Percentiles rank a stretch among this genome's conserved stretches.
Conservation (phyloP, 2,113 vertebrate genomes). For the Corythaixoides concolor region DNA sequence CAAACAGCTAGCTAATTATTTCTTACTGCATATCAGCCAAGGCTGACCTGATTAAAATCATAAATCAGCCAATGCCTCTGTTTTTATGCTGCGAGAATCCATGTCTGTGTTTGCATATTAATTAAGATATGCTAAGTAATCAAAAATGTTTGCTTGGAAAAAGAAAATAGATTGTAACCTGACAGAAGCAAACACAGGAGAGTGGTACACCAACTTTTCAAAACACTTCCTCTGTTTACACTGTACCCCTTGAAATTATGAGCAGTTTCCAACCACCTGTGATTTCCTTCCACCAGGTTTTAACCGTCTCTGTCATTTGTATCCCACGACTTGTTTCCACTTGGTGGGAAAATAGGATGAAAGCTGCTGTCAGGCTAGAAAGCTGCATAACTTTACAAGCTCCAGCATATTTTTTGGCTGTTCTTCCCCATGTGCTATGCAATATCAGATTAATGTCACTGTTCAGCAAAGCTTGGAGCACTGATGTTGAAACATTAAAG, state of each 20-base stretch:
- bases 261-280: not conserved
- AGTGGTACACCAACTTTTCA: not conserved
- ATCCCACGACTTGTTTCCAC: not conserved
- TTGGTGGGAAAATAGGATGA: conserved; percentile 11
- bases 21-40: conserved; percentile 52
- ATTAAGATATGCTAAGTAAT: conserved; percentile 40
- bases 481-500: conserved; percentile 57
- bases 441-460: conserved; percentile 57
- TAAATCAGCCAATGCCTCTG: conserved; percentile 58
- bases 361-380: conserved; percentile 27
- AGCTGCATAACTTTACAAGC: not conserved
- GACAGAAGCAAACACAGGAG: not conserved
- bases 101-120: conserved; percentile 34
- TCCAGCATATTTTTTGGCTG: conserved; percentile 8
- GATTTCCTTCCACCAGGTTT: not conserved
- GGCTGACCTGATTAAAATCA: conserved; percentile 67
- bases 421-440: conserved; percentile 15
- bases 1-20: conserved; percentile 60
- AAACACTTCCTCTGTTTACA: not conserved
- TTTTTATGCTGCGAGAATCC: conserved; percentile 15
- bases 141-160: not conserved
- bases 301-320: not conserved
- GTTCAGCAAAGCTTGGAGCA: conserved; percentile 52
- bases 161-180: not conserved
- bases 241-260: not conserved